A percentile compares a stretch with the other conserved stretches of the same genome.
Evolutionary conservation across 2,888 invertebrate species (phyloP).

Genomic region (Thereva nobilitata): DNA sequence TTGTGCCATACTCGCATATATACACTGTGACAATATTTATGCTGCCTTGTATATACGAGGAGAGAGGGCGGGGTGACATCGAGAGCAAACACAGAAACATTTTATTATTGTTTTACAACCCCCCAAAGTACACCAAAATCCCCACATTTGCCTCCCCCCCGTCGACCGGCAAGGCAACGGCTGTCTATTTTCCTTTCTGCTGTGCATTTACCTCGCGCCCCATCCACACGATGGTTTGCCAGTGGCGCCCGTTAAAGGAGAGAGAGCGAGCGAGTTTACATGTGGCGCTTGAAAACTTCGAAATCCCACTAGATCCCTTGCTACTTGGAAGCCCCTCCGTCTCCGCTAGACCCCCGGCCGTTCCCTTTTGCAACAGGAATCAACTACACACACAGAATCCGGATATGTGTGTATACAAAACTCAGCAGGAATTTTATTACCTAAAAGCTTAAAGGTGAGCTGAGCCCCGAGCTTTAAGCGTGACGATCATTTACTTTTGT

Average conservation of each 20-base stretch:
- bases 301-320: too few species aligned
- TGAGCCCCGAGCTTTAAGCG: conserved; percentile 21
- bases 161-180: conserved; percentile 12
- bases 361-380: neutral
- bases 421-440: conserved; percentile 23
- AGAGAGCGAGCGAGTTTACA: neutral
- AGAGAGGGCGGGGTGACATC: conserved; percentile 9
- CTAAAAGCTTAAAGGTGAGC: conserved; percentile 29
- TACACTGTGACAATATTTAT: conserved; percentile 4
- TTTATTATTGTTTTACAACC: conserved; percentile 36
- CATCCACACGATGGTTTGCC: neutral
- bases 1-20: conserved; percentile 7
- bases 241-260: neutral
- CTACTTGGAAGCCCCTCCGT: too few species aligned
- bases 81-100: conserved; percentile 35
- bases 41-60: neutral
- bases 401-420: neutral
- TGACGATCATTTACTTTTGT: too few species aligned
- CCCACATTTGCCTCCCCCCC: conserved; percentile 29
- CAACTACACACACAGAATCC: neutral
- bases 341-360: too few species aligned
- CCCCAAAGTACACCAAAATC: conserved; percentile 32
- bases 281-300: neutral
- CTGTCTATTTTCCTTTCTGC: conserved; percentile 31
- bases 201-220: conserved; percentile 23